Evolutionary conservation across 2,113 vertebrate genomes (phyloP).

Genomic region (Hirundichthys speculiger): DNA sequence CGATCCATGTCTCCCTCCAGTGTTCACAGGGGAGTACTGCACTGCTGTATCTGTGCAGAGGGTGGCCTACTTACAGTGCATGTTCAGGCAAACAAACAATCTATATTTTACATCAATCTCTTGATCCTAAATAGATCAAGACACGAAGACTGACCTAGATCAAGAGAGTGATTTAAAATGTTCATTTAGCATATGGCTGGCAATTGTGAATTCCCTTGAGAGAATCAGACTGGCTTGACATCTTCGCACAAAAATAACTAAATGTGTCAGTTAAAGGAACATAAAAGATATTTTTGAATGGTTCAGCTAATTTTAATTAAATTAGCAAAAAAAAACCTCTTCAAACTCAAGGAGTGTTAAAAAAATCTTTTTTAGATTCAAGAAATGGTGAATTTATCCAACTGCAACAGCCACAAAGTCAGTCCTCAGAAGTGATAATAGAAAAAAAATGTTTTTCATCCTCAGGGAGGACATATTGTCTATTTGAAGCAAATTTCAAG

Average conservation of each 20-base stretch:
- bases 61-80: conserved; percentile 13
- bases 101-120: conserved; percentile 22
- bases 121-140: conserved; percentile 35
- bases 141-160: conserved; percentile 16
- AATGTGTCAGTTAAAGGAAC: not conserved
- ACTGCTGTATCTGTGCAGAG: not conserved
- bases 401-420: not conserved
- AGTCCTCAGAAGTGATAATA: not conserved
- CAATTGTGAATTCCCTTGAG: not conserved
- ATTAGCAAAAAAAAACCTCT: too few species aligned
- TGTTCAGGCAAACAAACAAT: conserved; percentile 23
- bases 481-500: too few species aligned
- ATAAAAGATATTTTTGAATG: not conserved
- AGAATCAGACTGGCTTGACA: not conserved
- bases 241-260: not conserved
- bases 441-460: too few species aligned
- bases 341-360: too few species aligned
- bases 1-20: conserved; percentile 55
- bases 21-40: conserved; percentile 17
- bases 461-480: too few species aligned
- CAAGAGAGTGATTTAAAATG: conserved; percentile 22
- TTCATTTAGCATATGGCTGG: not conserved
- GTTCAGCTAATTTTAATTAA: not conserved
- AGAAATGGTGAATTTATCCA: not conserved
- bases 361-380: too few species aligned